A percentile compares a stretch with the other conserved stretches of the same genome.
Evolutionary conservation across 2,113 vertebrate species (phyloP).

Genomic region (Brachypteracias leptosomus): DNA sequence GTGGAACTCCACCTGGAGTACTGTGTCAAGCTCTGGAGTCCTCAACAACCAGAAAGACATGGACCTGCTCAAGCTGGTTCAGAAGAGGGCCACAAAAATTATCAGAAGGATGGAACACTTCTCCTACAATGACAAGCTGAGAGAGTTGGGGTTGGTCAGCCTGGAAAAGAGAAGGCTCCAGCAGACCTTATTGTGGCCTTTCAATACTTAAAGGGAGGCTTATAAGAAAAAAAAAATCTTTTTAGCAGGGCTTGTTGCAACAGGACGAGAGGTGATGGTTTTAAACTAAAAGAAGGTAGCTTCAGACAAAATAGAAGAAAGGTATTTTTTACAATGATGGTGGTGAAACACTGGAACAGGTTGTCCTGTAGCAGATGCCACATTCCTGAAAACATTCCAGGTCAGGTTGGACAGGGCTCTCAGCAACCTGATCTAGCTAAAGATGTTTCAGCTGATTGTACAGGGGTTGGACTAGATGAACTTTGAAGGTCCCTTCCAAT

Average conservation of each 20-base stretch:
- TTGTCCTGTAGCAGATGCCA: neutral
- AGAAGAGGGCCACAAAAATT: neutral
- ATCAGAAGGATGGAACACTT: neutral
- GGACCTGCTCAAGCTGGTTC: rapidly evolving
- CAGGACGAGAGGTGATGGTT: neutral
- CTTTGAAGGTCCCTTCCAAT: neutral
- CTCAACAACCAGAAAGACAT: neutral
- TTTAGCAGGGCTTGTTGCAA: neutral
- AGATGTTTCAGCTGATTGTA: neutral
- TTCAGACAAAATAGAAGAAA: neutral
- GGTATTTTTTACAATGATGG: neutral
- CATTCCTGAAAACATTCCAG: neutral
- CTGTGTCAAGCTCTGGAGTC: neutral
- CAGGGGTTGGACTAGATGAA: neutral
- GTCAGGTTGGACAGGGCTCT: neutral
- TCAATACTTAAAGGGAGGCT: no score
- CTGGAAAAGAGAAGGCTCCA: neutral
- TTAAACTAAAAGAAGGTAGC: neutral
- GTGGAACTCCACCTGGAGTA: neutral
- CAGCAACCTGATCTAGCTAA: neutral
- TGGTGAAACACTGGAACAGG: neutral
- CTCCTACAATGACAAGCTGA: neutral
- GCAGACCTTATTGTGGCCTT: rapidly evolving
- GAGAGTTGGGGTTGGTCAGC: neutral
- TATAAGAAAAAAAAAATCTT: neutral